phyloP scores from a whole-genome alignment of 2,113 vertebrate genomes.

The Puma concolor region DNA sequence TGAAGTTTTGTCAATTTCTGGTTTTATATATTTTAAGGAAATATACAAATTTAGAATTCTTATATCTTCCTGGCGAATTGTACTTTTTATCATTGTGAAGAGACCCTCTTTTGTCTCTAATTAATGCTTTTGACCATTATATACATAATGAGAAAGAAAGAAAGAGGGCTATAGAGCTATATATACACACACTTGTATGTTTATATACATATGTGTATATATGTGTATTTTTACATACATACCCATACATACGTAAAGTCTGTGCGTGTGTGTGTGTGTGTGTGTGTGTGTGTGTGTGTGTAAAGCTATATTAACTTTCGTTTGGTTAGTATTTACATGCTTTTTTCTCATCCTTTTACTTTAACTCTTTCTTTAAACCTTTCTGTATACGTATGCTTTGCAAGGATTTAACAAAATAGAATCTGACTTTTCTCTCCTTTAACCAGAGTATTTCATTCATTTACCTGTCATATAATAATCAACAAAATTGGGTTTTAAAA shows the following conservation, averaged over 20 bases:
- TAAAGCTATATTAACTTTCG: not conserved
- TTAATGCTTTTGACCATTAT: not conserved
- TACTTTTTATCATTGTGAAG: not conserved
- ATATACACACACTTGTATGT: not conserved
- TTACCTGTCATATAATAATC: not conserved
- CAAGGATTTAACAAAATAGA: not conserved
- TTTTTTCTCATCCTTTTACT: not conserved
- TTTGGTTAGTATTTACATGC: not conserved
- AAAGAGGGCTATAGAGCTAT: not conserved
- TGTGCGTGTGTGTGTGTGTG: not conserved
- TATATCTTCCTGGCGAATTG: not conserved
- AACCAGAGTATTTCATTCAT: not conserved
- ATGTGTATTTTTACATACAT: not conserved
- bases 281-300: not conserved
- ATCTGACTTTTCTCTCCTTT: not conserved
- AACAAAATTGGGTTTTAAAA: not conserved
- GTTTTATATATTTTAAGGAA: not conserved
- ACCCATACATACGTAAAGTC: not conserved
- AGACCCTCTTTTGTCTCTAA: not conserved
- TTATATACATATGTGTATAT: too few species aligned
- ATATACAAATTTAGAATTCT: not conserved
- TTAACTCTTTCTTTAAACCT: conserved; percentile 19
- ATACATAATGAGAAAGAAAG: not conserved
- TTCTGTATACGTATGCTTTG: not conserved
- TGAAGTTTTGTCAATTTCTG: not conserved